Percentiles rank a stretch among this genome's conserved stretches.
Evolutionary conservation across 2,797 vertebrate genomes (phyloP).

Genomic region (Oryzias sinensis): DNA sequence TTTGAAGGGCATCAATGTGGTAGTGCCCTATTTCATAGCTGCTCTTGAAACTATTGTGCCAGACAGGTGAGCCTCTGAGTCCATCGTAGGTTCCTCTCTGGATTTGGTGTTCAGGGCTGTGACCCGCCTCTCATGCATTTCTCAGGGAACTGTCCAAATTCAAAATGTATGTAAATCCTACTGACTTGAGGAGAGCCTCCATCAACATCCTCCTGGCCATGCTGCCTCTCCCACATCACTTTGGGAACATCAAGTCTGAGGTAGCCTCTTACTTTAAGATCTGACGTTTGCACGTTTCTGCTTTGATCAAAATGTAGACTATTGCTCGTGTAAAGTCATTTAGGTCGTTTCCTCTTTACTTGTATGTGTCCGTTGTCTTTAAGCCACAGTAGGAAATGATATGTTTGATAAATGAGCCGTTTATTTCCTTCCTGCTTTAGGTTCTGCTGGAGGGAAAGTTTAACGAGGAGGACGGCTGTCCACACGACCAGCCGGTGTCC

Average conservation of each 20-base stretch:
- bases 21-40: conserved; percentile 96
- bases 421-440: conserved; percentile 58
- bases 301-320: not conserved
- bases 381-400: not conserved
- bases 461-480: conserved; percentile 89
- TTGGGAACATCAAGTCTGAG: conserved; percentile 94
- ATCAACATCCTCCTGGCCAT: conserved; percentile 94
- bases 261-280: conserved; percentile 61
- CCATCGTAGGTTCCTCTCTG: not conserved
- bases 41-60: conserved; percentile 95
- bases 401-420: no score
- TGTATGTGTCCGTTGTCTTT: not conserved
- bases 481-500: conserved; percentile 90
- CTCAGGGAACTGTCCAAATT: conserved; percentile 94
- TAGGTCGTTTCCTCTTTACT: no score
- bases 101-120: not conserved
- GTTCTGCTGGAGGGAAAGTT: conserved; percentile 95
- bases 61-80: conserved; percentile 82
- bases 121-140: not conserved
- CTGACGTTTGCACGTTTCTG: not conserved
- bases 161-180: conserved; percentile 94
- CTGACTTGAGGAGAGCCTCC: conserved; percentile 91
- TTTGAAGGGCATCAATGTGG: conserved; percentile 94
- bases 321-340: not conserved
- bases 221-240: conserved; percentile 94